Evolutionary conservation across 2,797 vertebrate species (phyloP).

Genomic region (Pelobates cultripes): DNA sequence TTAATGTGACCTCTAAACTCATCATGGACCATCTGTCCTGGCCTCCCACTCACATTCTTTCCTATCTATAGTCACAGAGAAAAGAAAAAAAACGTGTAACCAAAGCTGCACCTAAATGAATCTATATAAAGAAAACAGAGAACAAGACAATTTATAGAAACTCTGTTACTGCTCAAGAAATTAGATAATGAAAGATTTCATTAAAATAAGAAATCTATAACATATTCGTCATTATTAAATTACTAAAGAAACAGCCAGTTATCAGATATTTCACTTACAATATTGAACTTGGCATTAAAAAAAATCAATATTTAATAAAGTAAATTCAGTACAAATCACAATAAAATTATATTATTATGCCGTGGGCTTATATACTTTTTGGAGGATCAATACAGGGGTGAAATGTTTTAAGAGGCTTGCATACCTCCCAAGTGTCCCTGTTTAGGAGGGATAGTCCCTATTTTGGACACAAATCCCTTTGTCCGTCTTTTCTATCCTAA

Average conservation of each 20-base stretch:
- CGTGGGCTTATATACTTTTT: too few relatives aligned
- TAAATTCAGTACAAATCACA: not conserved
- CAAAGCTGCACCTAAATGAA: not conserved
- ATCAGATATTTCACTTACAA: not conserved
- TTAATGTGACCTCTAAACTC: slow-evolving; percentile 3
- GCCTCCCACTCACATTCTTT: slow-evolving; percentile 25
- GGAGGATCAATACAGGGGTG: too few relatives aligned
- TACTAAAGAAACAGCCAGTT: not conserved
- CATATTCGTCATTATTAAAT: not conserved
- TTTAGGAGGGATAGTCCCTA: too few relatives aligned
- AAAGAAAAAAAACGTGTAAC: not conserved
- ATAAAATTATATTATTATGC: not conserved
- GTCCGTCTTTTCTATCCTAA: too few relatives aligned
- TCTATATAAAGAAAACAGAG: not conserved
- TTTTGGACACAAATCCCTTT: too few relatives aligned
- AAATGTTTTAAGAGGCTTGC: too few relatives aligned
- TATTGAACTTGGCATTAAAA: not conserved
- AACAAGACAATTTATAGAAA: not conserved
- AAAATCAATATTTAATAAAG: not conserved
- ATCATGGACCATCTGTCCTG: slow-evolving; percentile 23
- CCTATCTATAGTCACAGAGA: not conserved
- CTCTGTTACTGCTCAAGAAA: too few relatives aligned
- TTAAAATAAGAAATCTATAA: not conserved
- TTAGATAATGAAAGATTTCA: not conserved
- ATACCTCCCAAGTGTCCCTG: too few relatives aligned